These are phyloP conservation scores for Cylloceria caligata DNA, from an alignment of 2,888 invertebrate species.

Conservation along the genomic window DNA sequence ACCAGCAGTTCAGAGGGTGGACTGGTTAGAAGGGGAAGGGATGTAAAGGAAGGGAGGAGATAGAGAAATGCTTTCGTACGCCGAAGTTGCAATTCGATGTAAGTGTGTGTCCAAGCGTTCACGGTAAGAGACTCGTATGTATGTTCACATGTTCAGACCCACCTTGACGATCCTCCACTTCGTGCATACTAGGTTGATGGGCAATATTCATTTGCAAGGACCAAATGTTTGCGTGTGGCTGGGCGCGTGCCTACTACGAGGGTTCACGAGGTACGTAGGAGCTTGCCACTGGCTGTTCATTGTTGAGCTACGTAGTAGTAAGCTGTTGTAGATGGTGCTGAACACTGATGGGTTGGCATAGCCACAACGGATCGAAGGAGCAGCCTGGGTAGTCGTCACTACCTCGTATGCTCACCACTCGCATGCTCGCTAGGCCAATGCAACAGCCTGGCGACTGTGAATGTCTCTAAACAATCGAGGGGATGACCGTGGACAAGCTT, in stretches of 20 bases:
- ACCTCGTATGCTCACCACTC: slow-evolving; percentile 9
- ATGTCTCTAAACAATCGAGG: slow-evolving; percentile 33
- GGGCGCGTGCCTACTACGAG: slow-evolving; percentile 47
- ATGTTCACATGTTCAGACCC: slow-evolving; percentile 26
- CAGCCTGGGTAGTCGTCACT: slow-evolving; percentile 21
- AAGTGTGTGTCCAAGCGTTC: slow-evolving; percentile 61
- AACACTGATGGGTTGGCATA: slow-evolving; percentile 36
- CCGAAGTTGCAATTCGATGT: slow-evolving; percentile 57
- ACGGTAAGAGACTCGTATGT: slow-evolving; percentile 19
- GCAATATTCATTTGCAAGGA: slow-evolving; percentile 31
- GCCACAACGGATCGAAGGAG: slow-evolving; percentile 56
- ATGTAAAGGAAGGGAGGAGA: slow-evolving; percentile 7
- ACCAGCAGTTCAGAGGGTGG: slow-evolving; percentile 52
- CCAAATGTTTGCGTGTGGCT: slow-evolving; percentile 54
- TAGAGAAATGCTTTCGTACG: slow-evolving; percentile 55
- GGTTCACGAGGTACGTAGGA: slow-evolving; percentile 45
- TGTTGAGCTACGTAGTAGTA: slow-evolving; percentile 37
- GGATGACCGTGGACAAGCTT: slow-evolving; percentile 24
- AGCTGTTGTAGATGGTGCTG: background rate
- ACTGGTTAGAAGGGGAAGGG: slow-evolving; percentile 28
- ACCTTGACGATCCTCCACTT: slow-evolving; percentile 13
- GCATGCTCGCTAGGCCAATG: slow-evolving; percentile 53
- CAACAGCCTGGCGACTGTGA: slow-evolving; percentile 56
- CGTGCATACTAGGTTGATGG: slow-evolving; percentile 19
- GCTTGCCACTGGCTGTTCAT: slow-evolving; percentile 37